Evolutionary conservation across 1,140 invertebrate genomes (phyloP), one percentile per base, ranked within the genome.

Genomic region (Trichoplusia ni): DNA sequence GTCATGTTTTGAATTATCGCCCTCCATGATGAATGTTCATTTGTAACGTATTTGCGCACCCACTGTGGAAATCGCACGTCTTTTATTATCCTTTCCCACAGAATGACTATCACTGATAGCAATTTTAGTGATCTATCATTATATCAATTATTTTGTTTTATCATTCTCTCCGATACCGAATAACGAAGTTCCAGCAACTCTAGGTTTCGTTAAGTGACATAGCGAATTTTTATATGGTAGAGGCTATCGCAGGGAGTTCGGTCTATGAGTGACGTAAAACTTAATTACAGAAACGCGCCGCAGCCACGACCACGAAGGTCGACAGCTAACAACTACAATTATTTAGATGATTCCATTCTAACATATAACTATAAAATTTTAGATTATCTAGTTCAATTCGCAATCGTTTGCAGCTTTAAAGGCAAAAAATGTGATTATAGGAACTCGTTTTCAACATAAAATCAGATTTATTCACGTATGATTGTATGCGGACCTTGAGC

Each of bases 401-500:
- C 35, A 74, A 73, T 79, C 69, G 77, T 84, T 77, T 76, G 71
- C 66, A 64, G 65, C 37, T 73, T 60, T 73, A 74, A 70, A 71
- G 62, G 61, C 63, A 81, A 84, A 85, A 86, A 86, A 71, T 73
- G 46, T 51, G 69, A 82, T 80, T 81, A 81, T 77, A 73, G 59
- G 69, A 72, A 80, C 80, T 79, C 73, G 78, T 83, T 83, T 86
- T 85, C 69, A 63, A 79, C 71, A 79, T 81, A 83, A 89, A 84
- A 80, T 84, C 64, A 75, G 81, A 85, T 85, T 85, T 85, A 86
- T 84, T 80, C 82, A 84, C 72, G 80, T 87, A 89, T 86, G 83
- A 86, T 86, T 89, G 83, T 89, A 85, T 84, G 77, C 83, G 82
- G 84, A 90, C 87, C 87, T 90, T 90, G 86, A 89, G 82, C 75